Evolutionary conservation across 2,113 vertebrate species (phyloP), one percentile per base, ranked within the genome.

Genomic region (Alaudala cheleensis): DNA sequence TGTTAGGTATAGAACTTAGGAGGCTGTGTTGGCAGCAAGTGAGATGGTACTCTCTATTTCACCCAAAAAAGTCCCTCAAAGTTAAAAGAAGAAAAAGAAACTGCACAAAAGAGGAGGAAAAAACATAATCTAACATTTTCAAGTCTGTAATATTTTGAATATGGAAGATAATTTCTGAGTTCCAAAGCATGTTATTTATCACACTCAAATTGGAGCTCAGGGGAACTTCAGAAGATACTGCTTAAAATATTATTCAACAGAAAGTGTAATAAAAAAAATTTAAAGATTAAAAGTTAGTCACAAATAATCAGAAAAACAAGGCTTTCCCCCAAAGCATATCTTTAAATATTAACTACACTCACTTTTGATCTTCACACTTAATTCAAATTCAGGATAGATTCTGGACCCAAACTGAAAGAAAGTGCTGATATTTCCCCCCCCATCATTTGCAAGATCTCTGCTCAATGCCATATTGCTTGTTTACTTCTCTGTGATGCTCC

Each of bases 281-380:
- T 45, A n/a, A 91, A 95, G 40, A 90, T 93, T 86, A 72, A 45
- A 95, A 90, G 60, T 82, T 86, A 65, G 40, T 73, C 88, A 93
- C 71, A 95, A 86, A 83, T 77, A 94, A 92, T 83, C 54, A 94
- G 86, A 86, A 93, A 90, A 45, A 2, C 62, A 88, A 96, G 88
- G 4, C 62, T 90, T 95, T 90, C 20, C 88, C 88, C 86, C 82
- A 88, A 86, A 94, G 95, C 79, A 33, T 65, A 54, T 70, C 71
- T 86, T 92, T 95, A 73, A 96, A 97, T 97, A 95, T 97, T 97
- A 94, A 95, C 33, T 37, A 47, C 20, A n/a, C 19, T 88, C 33
- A 83, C 0, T 17, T 97, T 96, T 97, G 90, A 97, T 97, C 95
- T 95, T 90, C 86, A 74, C 17, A 42, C 71, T 94, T 94, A 92